Conservation (phyloP, 2,797 vertebrate genomes). For the Chrysocyon brachyurus region DNA sequence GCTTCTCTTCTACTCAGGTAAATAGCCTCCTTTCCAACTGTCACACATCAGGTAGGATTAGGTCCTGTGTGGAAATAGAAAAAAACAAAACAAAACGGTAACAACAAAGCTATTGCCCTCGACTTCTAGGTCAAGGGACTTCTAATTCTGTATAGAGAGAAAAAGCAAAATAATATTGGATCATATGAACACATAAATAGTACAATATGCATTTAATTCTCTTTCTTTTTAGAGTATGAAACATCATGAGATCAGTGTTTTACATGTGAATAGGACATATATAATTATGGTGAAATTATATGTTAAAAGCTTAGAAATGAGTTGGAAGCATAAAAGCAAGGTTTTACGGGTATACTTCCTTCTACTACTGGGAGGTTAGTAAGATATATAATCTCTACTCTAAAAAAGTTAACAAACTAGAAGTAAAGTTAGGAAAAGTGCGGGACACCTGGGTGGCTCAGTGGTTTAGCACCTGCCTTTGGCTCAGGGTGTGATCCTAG, state of each 20-base stretch:
- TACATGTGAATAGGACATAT: conserved; percentile 1
- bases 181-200: not conserved
- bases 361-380: not conserved
- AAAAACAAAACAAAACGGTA: not conserved
- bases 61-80: not conserved
- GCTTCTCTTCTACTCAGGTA: conserved; percentile 96
- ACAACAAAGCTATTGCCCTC: not conserved
- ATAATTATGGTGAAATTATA: conserved; percentile 37
- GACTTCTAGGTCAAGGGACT: not conserved
- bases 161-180: not conserved
- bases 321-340: conserved; percentile 13
- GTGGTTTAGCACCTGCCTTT: not conserved
- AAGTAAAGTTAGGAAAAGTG: conserved; percentile 11
- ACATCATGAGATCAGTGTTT: conserved; percentile 17
- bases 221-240: conserved; percentile 2
- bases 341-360: not conserved
- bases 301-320: not conserved
- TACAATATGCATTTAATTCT: not conserved
- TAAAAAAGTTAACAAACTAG: not conserved
- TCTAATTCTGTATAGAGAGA: not conserved
- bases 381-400: not conserved
- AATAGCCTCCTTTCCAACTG: not conserved
- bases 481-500: not conserved
- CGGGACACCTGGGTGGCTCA: not conserved
- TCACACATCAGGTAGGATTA: not conserved